These are phyloP conservation scores for Sebastes minor DNA, from an alignment of 2,797 vertebrate species.

Conservation along the genomic window DNA sequence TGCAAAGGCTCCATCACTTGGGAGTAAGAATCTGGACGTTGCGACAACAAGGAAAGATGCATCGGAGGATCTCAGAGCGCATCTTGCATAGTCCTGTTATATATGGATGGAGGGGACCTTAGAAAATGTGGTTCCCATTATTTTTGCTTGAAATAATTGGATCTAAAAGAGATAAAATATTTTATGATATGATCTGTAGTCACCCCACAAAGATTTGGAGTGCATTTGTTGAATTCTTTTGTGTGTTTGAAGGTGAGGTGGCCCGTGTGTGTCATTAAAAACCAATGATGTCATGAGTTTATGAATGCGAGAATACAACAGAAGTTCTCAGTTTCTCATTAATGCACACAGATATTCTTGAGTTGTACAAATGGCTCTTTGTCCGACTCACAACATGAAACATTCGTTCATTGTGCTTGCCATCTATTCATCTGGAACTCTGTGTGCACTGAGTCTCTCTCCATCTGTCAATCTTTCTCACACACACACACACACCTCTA, in stretches of 20 bases:
- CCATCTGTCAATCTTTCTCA: neutral
- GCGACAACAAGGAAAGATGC: neutral
- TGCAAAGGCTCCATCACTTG: neutral
- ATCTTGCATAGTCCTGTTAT: neutral
- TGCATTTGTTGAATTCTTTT: neutral
- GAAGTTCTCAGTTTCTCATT: neutral
- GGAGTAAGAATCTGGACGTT: neutral
- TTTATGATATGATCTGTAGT: neutral
- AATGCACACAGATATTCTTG: neutral
- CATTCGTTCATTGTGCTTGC: neutral
- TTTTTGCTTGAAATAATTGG: neutral
- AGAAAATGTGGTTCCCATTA: neutral
- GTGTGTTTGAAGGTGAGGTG: neutral
- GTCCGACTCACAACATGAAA: slow-evolving; percentile 2
- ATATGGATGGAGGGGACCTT: neutral
- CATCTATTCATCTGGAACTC: neutral
- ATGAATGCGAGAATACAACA: neutral
- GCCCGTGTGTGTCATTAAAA: neutral
- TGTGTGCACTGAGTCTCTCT: neutral
- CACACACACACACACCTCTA: neutral
- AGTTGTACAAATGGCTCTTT: slow-evolving; percentile 6
- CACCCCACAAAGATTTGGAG: neutral
- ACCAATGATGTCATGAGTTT: neutral
- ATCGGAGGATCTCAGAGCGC: neutral
- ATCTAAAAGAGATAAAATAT: neutral